A percentile compares a stretch with the other conserved stretches of the same genome.
Evolutionary conservation across 2,113 vertebrate genomes (phyloP).

Genomic region (Leptobrachium leishanense): DNA sequence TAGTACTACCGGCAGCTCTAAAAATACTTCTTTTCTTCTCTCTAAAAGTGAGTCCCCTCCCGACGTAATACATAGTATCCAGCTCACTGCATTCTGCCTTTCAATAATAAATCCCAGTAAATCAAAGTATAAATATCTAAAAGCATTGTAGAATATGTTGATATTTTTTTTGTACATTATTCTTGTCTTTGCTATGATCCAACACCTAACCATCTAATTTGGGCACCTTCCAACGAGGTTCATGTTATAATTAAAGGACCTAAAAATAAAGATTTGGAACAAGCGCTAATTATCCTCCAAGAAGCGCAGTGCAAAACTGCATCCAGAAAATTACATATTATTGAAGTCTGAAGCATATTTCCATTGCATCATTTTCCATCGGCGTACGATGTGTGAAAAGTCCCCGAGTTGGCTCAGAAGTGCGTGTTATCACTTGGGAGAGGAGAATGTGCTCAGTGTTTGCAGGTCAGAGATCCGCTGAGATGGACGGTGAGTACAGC

Average conservation of each 20-base stretch:
- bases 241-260: constrained; percentile 41
- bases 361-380: constrained; percentile 53
- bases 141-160: too few relatives aligned
- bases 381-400: constrained; percentile 12
- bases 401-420: constrained; percentile 7
- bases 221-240: background rate
- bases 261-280: constrained; percentile 51
- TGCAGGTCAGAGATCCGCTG: constrained; percentile 50
- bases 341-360: constrained; percentile 50
- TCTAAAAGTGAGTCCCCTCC: too few relatives aligned
- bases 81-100: too few relatives aligned
- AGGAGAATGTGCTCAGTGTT: constrained; percentile 62
- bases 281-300: constrained; percentile 46
- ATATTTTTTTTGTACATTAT: too few relatives aligned
- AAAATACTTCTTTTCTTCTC: too few relatives aligned
- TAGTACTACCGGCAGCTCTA: too few relatives aligned
- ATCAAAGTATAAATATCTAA: too few relatives aligned
- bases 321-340: constrained; percentile 60
- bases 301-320: constrained; percentile 30
- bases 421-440: constrained; percentile 25
- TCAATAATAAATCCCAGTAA: too few relatives aligned
- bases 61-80: too few relatives aligned
- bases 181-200: background rate
- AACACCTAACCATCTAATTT: background rate
- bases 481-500: constrained; percentile 60